A percentile compares a stretch with the other conserved stretches of the same genome.
Conservation (phyloP, 1,140 invertebrate species). For the Brachystomella parvula region DNA sequence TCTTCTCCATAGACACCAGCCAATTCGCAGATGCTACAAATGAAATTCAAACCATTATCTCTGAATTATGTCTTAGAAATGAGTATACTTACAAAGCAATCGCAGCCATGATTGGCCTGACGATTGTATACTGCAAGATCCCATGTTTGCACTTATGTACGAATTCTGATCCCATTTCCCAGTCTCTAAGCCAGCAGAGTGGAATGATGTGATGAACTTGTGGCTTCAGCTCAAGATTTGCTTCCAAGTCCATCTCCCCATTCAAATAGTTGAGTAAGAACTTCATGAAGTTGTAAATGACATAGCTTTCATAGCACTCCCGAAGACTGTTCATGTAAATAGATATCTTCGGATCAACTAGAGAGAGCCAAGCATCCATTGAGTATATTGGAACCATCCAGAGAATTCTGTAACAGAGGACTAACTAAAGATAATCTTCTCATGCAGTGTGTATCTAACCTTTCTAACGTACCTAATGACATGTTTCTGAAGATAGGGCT, state of each 20-base stretch:
- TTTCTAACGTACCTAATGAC: slow-evolving; percentile 65
- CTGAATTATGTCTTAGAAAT: not conserved
- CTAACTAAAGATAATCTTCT: not conserved
- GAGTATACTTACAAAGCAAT: slow-evolving; percentile 68
- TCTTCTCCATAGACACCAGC: slow-evolving; percentile 81
- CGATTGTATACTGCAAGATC: slow-evolving; percentile 86
- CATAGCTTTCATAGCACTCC: slow-evolving; percentile 94
- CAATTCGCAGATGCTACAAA: slow-evolving; percentile 69
- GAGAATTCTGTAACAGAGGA: slow-evolving; percentile 64
- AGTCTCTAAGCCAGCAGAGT: slow-evolving; percentile 44
- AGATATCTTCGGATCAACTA: slow-evolving; percentile 70
- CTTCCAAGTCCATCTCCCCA: slow-evolving; percentile 63
- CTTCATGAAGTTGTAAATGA: slow-evolving; percentile 96
- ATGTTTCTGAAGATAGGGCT: slow-evolving; percentile 85
- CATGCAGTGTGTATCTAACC: not conserved
- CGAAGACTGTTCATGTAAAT: slow-evolving; percentile 86
- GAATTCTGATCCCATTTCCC: slow-evolving; percentile 62
- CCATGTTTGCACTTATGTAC: slow-evolving; percentile 92
- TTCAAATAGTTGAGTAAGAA: slow-evolving; percentile 85
- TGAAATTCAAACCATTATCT: slow-evolving; percentile 22
- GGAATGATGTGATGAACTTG: slow-evolving; percentile 49
- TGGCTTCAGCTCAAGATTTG: slow-evolving; percentile 69
- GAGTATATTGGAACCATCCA: slow-evolving; percentile 99
- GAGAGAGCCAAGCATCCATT: slow-evolving; percentile 79
- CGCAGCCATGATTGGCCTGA: slow-evolving; percentile 76